These are phyloP conservation scores for Carcharodon carcharias DNA, from an alignment of 2,797 vertebrate genomes.

Conservation along the genomic window DNA sequence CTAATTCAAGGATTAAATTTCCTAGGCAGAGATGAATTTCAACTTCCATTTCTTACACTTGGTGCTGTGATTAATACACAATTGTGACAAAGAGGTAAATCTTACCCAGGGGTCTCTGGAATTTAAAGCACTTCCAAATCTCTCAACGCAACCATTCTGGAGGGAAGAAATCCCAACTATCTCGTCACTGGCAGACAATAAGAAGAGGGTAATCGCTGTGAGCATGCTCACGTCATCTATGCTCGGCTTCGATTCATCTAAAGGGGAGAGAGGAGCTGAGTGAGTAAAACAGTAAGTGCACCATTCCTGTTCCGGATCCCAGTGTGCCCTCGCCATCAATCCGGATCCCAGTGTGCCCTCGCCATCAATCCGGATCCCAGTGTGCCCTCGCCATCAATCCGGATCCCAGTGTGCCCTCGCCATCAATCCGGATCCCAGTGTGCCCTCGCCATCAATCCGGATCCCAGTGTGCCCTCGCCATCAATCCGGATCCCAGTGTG, in stretches of 20 bases:
- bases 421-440: too few relatives aligned
- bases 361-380: too few relatives aligned
- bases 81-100: background rate
- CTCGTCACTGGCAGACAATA: conserved; percentile 82
- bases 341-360: too few relatives aligned
- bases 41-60: background rate
- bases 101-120: conserved; percentile 86
- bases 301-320: too few relatives aligned
- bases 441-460: too few relatives aligned
- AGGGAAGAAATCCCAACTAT: conserved; percentile 83
- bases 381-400: too few relatives aligned
- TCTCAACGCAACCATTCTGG: conserved; percentile 85
- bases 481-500: too few relatives aligned
- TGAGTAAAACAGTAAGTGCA: too few relatives aligned
- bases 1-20: background rate
- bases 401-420: too few relatives aligned
- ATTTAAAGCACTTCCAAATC: conserved; percentile 80
- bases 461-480: too few relatives aligned
- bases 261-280: conserved; percentile 34
- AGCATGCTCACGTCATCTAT: conserved; percentile 89
- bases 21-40: background rate
- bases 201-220: conserved; percentile 86
- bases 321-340: too few relatives aligned
- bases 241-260: conserved; percentile 71
- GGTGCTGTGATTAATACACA: background rate